Evolutionary conservation across 2,888 invertebrate species (phyloP).

Genomic region (Malthinus seriepunctatus): DNA sequence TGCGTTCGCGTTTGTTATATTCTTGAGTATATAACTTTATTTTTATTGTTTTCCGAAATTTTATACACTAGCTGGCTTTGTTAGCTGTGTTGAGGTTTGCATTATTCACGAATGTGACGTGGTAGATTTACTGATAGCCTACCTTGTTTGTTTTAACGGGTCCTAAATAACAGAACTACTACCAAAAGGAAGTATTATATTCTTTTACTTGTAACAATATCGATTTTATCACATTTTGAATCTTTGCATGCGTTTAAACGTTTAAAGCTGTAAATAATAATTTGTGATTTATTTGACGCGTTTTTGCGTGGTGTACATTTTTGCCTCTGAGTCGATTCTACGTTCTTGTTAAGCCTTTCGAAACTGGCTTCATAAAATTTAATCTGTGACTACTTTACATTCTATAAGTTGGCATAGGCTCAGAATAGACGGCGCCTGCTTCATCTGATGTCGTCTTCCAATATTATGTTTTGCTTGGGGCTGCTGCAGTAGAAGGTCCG

Average conservation of each 20-base stretch:
- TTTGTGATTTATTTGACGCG: background rate
- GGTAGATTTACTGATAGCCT: constrained; percentile 14
- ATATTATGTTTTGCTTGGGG: constrained; percentile 15
- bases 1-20: background rate
- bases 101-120: constrained; percentile 13
- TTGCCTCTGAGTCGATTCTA: background rate
- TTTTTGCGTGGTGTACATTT: background rate
- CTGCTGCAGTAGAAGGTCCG: constrained; percentile 15
- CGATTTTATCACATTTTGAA: background rate
- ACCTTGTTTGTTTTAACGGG: constrained; percentile 12
- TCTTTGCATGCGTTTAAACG: background rate
- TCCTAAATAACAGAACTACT: constrained; percentile 10
- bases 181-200: background rate
- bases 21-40: constrained; percentile 4
- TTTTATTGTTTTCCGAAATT: constrained; percentile 11
- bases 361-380: background rate
- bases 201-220: constrained; percentile 2
- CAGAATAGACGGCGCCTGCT: constrained; percentile 26
- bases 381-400: constrained; percentile 14
- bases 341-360: too few relatives aligned
- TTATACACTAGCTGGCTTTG: constrained; percentile 2
- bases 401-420: constrained; percentile 18
- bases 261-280: background rate
- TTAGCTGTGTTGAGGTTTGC: constrained; percentile 1
- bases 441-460: constrained; percentile 12